Evolutionary conservation across 1,140 invertebrate species (phyloP).

Genomic region (Orchestia grillus): DNA sequence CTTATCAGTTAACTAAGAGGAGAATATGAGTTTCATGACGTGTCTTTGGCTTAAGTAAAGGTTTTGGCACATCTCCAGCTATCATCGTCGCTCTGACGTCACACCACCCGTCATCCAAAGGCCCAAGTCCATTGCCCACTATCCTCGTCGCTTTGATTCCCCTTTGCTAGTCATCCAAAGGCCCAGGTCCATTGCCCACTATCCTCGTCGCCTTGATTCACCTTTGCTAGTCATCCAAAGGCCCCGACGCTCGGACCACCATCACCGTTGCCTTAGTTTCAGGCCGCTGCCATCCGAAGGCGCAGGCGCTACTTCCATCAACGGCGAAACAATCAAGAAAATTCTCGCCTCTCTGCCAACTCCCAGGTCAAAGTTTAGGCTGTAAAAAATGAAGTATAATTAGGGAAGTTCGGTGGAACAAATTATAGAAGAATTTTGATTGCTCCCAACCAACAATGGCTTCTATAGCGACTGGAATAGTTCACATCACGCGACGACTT

Average conservation of each 20-base stretch:
- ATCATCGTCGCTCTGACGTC: neutral
- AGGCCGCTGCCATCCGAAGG: neutral
- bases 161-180: neutral
- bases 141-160: neutral
- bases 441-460: conserved; percentile 46
- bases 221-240: neutral
- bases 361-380: conserved; percentile 35
- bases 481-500: neutral
- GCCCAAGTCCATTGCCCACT: neutral
- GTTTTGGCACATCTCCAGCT: neutral
- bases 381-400: conserved; percentile 48
- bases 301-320: neutral
- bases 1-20: too few relatives aligned
- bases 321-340: neutral
- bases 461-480: conserved; percentile 45
- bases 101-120: neutral
- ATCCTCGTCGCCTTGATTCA: neutral
- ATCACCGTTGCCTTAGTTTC: neutral
- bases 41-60: too few relatives aligned
- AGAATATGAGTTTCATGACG: too few relatives aligned
- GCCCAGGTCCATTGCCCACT: neutral
- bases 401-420: conserved; percentile 47
- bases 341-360: conserved; percentile 42
- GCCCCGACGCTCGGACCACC: neutral
- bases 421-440: conserved; percentile 54